Conservation (phyloP, 2,888 invertebrate species). For the Meiosimyza platycephala region DNA sequence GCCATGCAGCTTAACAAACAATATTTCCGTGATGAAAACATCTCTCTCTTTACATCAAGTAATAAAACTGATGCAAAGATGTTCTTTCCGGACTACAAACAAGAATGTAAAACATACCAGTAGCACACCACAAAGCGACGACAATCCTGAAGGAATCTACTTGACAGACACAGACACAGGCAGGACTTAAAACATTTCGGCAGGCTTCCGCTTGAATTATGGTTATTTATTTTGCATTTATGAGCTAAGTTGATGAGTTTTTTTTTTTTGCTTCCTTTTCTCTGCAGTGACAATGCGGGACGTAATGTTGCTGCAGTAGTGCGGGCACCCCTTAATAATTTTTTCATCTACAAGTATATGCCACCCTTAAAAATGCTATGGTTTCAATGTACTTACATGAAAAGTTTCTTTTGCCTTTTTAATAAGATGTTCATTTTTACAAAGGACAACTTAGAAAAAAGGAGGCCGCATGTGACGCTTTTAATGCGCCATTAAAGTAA, state of each 20-base stretch:
- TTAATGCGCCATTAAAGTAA: conserved; percentile 19
- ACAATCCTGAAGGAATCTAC: background rate
- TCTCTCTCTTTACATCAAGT: background rate
- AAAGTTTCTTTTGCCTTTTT: conserved; percentile 10
- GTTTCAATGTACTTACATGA: too few relatives aligned
- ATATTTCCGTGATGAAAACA: conserved; percentile 10
- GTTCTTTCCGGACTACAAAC: background rate
- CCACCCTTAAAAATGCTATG: too few relatives aligned
- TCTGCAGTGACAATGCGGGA: conserved; percentile 5
- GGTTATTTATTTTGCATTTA: conserved; percentile 35
- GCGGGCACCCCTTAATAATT: background rate
- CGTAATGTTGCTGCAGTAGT: background rate
- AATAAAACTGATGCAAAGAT: background rate
- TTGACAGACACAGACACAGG: conserved; percentile 10
- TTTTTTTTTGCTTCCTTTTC: background rate
- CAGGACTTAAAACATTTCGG: conserved; percentile 1
- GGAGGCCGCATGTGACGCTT: conserved; percentile 4
- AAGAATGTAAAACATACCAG: conserved; percentile 2
- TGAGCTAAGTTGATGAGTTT: conserved; percentile 27
- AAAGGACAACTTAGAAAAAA: background rate
- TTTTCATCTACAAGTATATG: too few relatives aligned
- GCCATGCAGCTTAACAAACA: conserved; percentile 12
- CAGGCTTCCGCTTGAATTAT: conserved; percentile 26
- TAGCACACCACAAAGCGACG: conserved; percentile 7
- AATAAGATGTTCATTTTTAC: background rate